These are phyloP conservation scores for Arctia plantaginis DNA, from an alignment of 2,888 invertebrate species.

Conservation along the genomic window DNA sequence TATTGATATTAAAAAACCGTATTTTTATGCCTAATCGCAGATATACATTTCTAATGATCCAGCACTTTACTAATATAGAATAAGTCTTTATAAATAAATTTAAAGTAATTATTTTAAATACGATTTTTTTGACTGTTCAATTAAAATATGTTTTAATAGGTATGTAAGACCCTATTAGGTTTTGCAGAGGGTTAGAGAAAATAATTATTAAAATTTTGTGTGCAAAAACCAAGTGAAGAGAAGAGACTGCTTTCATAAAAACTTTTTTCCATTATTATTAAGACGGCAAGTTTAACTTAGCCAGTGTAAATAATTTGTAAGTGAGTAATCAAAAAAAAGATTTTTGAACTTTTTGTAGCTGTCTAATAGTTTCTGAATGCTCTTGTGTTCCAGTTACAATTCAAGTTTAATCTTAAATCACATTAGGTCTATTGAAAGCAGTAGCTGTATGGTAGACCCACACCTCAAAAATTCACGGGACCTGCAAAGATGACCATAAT, in stretches of 20 bases:
- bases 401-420: not conserved
- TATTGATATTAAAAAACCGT: no score
- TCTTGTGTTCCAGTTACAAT: not conserved
- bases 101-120: no score
- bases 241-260: slow-evolving; percentile 10
- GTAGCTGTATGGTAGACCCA: not conserved
- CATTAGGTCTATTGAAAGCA: not conserved
- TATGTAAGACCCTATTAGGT: not conserved
- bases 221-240: slow-evolving; percentile 6
- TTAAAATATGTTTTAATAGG: not conserved
- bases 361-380: not conserved
- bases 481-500: not conserved
- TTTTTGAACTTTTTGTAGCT: not conserved
- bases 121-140: not conserved
- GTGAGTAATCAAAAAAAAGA: not conserved
- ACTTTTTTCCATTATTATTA: slow-evolving; percentile 8
- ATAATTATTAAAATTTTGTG: slow-evolving; percentile 10
- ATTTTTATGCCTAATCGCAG: no score
- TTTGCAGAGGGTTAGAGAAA: slow-evolving; percentile 2
- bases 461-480: no score
- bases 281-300: slow-evolving; percentile 10
- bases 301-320: slow-evolving; percentile 6
- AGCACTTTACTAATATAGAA: no score
- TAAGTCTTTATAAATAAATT: no score
- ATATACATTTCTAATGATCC: no score